Evolutionary conservation across 1,140 invertebrate genomes (phyloP).

Genomic region (Rhynchophorus ferrugineus): DNA sequence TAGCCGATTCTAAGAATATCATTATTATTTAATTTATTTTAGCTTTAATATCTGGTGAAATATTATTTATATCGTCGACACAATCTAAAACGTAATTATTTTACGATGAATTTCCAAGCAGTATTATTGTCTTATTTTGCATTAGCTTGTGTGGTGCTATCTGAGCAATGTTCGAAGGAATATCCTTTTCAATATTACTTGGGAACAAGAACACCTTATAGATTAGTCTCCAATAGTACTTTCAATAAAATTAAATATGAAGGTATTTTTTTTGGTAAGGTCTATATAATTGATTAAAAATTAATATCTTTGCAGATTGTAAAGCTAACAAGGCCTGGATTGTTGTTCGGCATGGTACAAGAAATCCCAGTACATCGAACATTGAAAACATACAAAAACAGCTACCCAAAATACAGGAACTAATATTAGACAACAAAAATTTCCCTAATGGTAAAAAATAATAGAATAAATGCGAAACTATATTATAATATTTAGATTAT

Average conservation of each 20-base stretch:
- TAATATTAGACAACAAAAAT: conserved; percentile 42
- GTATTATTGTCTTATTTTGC: background rate
- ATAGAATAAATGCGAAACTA: background rate
- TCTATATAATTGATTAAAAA: background rate
- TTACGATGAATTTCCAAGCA: background rate
- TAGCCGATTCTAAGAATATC: too few relatives aligned
- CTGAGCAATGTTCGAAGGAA: conserved; percentile 11
- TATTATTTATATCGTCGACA: too few relatives aligned
- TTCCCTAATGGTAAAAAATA: conserved; percentile 24
- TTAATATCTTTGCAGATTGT: conserved; percentile 45
- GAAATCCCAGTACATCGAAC: conserved; percentile 51
- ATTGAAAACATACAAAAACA: conserved; percentile 45
- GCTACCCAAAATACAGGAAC: conserved; percentile 43
- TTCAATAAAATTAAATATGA: conserved; percentile 44
- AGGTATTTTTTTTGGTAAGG: conserved; percentile 40
- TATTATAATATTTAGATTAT: conserved; percentile 13
- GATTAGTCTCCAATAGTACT: conserved; percentile 51
- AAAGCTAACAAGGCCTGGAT: conserved; percentile 55
- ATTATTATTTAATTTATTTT: too few relatives aligned
- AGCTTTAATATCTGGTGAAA: too few relatives aligned
- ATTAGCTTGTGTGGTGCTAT: conserved; percentile 4
- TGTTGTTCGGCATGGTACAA: conserved; percentile 59
- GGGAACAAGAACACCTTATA: conserved; percentile 54
- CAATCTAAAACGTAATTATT: too few relatives aligned
- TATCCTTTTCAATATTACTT: conserved; percentile 38